Conservation (phyloP, 2,797 vertebrate species). For the Oryzias dopingdopingensis region DNA sequence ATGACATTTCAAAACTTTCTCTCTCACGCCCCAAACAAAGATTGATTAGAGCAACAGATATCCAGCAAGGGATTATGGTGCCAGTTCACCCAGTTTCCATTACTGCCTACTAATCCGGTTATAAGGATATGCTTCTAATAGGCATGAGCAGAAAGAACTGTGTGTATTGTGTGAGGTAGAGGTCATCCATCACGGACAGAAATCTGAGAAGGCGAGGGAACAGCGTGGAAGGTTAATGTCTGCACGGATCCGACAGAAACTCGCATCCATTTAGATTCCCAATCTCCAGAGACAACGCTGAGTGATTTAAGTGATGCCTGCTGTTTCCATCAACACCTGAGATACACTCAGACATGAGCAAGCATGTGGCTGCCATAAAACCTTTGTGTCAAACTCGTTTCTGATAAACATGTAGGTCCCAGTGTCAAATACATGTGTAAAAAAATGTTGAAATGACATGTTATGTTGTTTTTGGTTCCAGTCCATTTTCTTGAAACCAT, state of each 20-base stretch:
- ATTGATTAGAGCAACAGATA: slow-evolving; percentile 56
- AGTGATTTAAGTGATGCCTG: slow-evolving; percentile 22
- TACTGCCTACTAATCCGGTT: slow-evolving; percentile 60
- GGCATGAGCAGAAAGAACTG: slow-evolving; percentile 24
- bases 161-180: slow-evolving; percentile 19
- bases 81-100: slow-evolving; percentile 49
- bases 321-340: slow-evolving; percentile 16
- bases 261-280: slow-evolving; percentile 45
- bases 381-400: neutral
- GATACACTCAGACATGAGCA: slow-evolving; percentile 12
- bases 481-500: too few species aligned
- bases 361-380: neutral
- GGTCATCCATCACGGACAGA: slow-evolving; percentile 60
- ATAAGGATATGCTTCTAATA: slow-evolving; percentile 57
- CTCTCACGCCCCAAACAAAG: slow-evolving; percentile 52
- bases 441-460: too few species aligned
- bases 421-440: too few species aligned
- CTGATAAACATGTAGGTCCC: too few species aligned
- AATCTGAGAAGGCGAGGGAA: slow-evolving; percentile 37
- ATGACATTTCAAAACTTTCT: slow-evolving; percentile 52
- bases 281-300: slow-evolving; percentile 35
- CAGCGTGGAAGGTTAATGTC: slow-evolving; percentile 59
- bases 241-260: slow-evolving; percentile 38
- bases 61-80: slow-evolving; percentile 50
- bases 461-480: too few species aligned